Evolutionary conservation across 2,888 invertebrate genomes (phyloP).

Genomic region (Celastrina argiolus): DNA sequence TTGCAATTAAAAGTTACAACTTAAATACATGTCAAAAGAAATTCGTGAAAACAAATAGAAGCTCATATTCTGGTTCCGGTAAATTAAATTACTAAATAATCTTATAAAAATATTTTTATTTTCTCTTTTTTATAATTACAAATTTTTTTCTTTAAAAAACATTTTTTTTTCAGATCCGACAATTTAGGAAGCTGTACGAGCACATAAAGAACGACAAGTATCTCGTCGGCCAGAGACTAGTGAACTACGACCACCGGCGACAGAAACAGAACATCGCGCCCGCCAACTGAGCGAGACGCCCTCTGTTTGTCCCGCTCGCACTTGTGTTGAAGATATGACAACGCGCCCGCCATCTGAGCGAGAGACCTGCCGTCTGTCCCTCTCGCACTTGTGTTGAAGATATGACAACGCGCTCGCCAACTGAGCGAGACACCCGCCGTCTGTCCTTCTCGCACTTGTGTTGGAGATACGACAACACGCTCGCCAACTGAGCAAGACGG

Average conservation of each 20-base stretch:
- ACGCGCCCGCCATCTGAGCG: conserved; percentile 49
- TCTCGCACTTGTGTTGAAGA: background rate
- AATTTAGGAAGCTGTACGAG: conserved; percentile 95
- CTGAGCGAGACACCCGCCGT: background rate
- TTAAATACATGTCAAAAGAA: too few relatives aligned
- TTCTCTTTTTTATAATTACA: too few relatives aligned
- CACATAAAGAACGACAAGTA: conserved; percentile 99
- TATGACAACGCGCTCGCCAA: conserved; percentile 23
- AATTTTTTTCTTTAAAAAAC: too few relatives aligned
- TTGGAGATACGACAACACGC: background rate
- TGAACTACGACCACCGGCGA: conserved; percentile 95
- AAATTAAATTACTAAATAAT: too few relatives aligned
- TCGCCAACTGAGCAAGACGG: conserved; percentile 23
- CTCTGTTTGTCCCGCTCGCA: background rate
- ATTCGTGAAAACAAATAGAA: too few relatives aligned
- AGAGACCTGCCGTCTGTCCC: background rate
- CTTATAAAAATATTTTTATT: too few relatives aligned
- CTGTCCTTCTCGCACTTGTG: background rate
- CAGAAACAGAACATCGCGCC: conserved; percentile 68
- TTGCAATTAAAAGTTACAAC: too few relatives aligned
- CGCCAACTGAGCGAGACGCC: conserved; percentile 44
- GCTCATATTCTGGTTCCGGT: too few relatives aligned
- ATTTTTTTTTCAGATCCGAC: conserved; percentile 83
- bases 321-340: conserved; percentile 30
- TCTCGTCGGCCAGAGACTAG: conserved; percentile 95